Percentiles rank a stretch among this genome's conserved stretches.
Conservation (phyloP, 2,888 invertebrate genomes). For the Drosophila prostipennis region DNA sequence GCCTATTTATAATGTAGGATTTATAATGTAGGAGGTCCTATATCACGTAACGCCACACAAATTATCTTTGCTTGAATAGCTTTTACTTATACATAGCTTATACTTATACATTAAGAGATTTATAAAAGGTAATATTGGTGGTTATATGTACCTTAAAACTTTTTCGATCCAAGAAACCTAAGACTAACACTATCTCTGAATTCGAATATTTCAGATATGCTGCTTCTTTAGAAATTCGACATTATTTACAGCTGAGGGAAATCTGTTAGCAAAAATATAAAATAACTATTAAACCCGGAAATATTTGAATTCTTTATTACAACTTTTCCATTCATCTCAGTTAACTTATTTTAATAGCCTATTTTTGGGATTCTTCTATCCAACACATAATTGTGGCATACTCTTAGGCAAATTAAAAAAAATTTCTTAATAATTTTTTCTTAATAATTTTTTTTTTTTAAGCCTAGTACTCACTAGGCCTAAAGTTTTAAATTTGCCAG, state of each 20-base stretch:
- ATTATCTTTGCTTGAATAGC: background rate
- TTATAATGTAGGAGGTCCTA: constrained; percentile 6
- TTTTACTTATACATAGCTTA: background rate
- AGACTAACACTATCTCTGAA: background rate
- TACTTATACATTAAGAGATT: no score
- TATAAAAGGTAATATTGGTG: no score
- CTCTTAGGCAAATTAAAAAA: no score
- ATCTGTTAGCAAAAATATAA: background rate
- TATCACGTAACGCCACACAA: background rate
- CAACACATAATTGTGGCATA: background rate
- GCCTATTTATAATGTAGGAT: background rate
- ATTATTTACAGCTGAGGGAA: background rate
- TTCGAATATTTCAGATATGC: background rate
- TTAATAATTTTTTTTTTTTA: no score
- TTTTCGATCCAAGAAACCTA: background rate
- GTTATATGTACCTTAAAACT: background rate
- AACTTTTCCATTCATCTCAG: background rate
- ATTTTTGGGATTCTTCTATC: background rate
- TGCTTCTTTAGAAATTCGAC: background rate
- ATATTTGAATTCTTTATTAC: background rate
- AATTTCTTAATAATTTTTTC: no score
- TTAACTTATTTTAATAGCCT: background rate
- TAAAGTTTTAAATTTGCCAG: no score
- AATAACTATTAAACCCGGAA: background rate
- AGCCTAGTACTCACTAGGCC: no score